Base-by-base conservation (phyloP, 2,797 vertebrate species). In the Urophycis tenuis region DNA sequence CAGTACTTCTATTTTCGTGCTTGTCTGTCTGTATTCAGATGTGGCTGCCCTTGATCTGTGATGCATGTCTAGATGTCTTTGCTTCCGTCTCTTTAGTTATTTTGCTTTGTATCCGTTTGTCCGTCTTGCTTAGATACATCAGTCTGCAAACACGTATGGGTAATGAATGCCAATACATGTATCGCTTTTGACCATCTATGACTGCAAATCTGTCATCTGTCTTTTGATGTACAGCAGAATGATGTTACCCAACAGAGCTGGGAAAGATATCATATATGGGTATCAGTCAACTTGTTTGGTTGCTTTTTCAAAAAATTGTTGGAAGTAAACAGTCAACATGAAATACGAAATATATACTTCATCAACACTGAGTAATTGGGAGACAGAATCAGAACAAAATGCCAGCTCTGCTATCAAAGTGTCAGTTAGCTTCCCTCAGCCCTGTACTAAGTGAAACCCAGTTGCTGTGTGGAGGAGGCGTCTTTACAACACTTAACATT, bases 401-500 rank as follows among this genome's bases (percentile, higher is more conserved):
- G 33, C 33, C 36, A 12, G 36, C 36, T 39, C 45, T 12, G 45
- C n/a, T 49, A 49, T 49, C 17, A 49, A 39, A 39, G 36, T 45
- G 41, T 45, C 41, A 15, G 12, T 45, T 14, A 45, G 41, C 41
- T 45, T 45, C 41, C 41, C 41, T 45, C 41, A 45, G 41, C 36
- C 41, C 41, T 14, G 41, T 12, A 45, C 41, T 45, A 45, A 8
- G 17, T 45, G 45, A 29, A 22, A 15, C 35, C 69, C 49, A 22
- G 41, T 30, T 5, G 9, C 45, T 9, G 35, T 73, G 67, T 10
- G 33, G 5, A 45, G 12, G 12, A 39, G 35, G 19, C 19, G n/a
- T 82, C 79, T 83, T 79, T 84, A 60, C 83, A 81, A 79, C 85
- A 85, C 87, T 87, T 81, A 84, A 81, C 85, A 82, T 83, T 88